Conservation (phyloP, 2,113 vertebrate genomes). For the Phyllostomus hastatus region DNA sequence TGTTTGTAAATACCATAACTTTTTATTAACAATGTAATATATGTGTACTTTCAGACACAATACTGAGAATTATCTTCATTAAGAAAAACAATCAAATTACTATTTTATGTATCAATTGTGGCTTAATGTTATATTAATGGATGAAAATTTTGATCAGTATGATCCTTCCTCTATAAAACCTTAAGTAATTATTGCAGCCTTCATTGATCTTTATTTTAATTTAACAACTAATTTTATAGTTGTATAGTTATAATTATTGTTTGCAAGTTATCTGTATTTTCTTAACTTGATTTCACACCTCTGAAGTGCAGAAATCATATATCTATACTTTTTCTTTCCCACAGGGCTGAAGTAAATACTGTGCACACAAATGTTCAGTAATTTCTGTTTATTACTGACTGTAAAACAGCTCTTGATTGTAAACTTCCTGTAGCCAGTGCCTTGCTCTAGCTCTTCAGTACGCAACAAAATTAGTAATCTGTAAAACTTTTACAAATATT, state of each 20-base stretch:
- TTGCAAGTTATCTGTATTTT: not conserved
- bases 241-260: not conserved
- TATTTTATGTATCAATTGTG: not conserved
- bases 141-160: not conserved
- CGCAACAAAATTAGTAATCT: not conserved
- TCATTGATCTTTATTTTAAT: not conserved
- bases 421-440: not conserved
- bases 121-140: not conserved
- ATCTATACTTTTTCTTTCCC: not conserved
- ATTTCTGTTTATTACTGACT: not conserved
- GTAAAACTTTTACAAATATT: not conserved
- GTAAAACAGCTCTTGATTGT: not conserved
- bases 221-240: slow-evolving; percentile 10
- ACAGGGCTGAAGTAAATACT: not conserved
- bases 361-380: not conserved
- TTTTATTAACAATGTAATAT: not conserved
- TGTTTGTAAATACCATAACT: not conserved
- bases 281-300: not conserved
- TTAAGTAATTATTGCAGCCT: not conserved
- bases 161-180: not conserved
- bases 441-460: not conserved
- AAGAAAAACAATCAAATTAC: not conserved
- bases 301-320: not conserved
- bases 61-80: not conserved
- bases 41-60: not conserved